Conservation (phyloP, 2,888 invertebrate genomes). For the Thymelicus acteon region DNA sequence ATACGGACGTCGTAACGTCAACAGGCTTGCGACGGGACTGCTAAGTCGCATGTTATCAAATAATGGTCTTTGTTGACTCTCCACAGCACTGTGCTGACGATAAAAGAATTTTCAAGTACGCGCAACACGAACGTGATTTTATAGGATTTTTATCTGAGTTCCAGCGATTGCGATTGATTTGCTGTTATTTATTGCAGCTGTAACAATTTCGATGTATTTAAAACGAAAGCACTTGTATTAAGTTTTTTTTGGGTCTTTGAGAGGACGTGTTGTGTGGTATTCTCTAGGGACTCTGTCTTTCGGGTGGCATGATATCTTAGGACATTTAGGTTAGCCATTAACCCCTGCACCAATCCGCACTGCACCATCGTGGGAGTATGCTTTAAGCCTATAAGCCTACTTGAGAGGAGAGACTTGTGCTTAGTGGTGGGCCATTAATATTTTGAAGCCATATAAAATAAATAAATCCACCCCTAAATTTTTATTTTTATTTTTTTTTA, state of each 20-base stretch:
- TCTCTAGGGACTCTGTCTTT: too few relatives aligned
- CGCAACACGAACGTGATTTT: slow-evolving; percentile 65
- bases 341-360: too few relatives aligned
- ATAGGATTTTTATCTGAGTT: slow-evolving; percentile 71
- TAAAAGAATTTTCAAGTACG: slow-evolving; percentile 59
- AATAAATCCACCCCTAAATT: too few relatives aligned
- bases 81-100: slow-evolving; percentile 56
- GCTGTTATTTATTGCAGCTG: slow-evolving; percentile 46
- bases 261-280: too few relatives aligned
- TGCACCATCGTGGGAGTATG: too few relatives aligned
- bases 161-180: slow-evolving; percentile 51
- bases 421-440: too few relatives aligned
- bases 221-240: background rate
- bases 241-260: background rate
- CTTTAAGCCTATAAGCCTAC: too few relatives aligned
- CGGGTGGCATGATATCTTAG: too few relatives aligned
- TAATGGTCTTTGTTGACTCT: slow-evolving; percentile 63
- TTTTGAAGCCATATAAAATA: too few relatives aligned
- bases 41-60: slow-evolving; percentile 68
- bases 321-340: too few relatives aligned
- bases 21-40: slow-evolving; percentile 48
- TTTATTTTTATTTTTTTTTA: too few relatives aligned
- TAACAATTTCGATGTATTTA: slow-evolving; percentile 10
- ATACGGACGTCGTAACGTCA: slow-evolving; percentile 64
- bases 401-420: too few relatives aligned